Evolutionary conservation across 2,113 vertebrate genomes (phyloP).

Genomic region (Rattus rattus): DNA sequence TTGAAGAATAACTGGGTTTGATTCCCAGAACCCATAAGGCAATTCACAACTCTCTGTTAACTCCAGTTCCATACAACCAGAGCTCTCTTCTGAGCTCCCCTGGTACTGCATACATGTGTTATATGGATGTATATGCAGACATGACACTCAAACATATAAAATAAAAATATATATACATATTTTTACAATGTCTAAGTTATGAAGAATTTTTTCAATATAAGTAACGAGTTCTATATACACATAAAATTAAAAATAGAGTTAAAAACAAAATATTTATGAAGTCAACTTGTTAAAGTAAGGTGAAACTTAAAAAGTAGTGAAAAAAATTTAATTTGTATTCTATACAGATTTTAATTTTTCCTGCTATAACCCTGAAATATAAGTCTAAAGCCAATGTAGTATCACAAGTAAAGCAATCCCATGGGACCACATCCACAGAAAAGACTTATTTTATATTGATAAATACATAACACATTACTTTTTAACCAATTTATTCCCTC

Average conservation of each 20-base stretch:
- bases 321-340: neutral
- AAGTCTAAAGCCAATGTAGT: conserved; percentile 45
- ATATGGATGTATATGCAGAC: neutral
- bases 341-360: conserved; percentile 32
- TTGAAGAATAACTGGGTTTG: neutral
- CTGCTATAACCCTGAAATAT: conserved; percentile 34
- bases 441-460: conserved; percentile 52
- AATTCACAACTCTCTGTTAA: neutral
- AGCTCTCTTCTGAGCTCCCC: neutral
- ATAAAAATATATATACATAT: neutral
- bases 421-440: neutral
- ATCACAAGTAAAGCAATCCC: conserved; percentile 14
- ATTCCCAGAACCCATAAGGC: neutral
- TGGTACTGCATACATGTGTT: neutral
- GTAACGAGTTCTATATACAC: neutral
- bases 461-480: neutral
- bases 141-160: neutral
- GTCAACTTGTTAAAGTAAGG: conserved; percentile 45
- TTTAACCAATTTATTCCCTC: neutral
- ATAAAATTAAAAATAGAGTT: neutral
- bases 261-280: conserved; percentile 25
- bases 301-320: neutral
- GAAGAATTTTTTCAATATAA: neutral
- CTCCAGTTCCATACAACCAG: neutral
- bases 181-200: neutral